phyloP scores from a whole-genome alignment of 2,797 vertebrate species.

The Momotus momota region DNA sequence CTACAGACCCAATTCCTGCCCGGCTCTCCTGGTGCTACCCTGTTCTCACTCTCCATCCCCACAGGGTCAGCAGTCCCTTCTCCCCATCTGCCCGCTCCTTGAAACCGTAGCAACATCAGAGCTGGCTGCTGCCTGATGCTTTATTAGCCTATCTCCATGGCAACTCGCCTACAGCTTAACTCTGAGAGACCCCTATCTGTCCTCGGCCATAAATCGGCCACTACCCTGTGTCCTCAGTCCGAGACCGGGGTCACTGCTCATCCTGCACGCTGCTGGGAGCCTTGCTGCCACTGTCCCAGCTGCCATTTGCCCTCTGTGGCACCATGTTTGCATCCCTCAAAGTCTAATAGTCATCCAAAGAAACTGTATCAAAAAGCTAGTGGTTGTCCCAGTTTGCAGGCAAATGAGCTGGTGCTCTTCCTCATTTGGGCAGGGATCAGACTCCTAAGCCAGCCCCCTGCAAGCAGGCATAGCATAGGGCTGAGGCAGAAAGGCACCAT shows the following conservation, averaged over 20 bases:
- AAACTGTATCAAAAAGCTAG: neutral
- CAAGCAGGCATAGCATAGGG: neutral
- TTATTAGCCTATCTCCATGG: slow-evolving; percentile 72
- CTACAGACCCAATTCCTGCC: neutral
- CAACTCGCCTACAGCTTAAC: slow-evolving; percentile 63
- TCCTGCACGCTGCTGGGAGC: neutral
- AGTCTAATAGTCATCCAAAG: neutral
- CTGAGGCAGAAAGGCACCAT: neutral
- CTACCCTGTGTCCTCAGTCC: neutral
- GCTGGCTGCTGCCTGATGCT: slow-evolving; percentile 15
- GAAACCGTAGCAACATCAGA: slow-evolving; percentile 4
- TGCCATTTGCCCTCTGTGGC: neutral
- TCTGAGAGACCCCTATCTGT: slow-evolving; percentile 41
- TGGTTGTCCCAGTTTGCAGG: neutral
- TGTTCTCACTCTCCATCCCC: neutral
- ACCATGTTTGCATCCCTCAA: neutral
- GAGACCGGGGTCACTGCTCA: neutral
- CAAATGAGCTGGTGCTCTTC: neutral
- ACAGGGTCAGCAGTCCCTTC: neutral
- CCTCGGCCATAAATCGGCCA: slow-evolving; percentile 33
- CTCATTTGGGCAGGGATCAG: neutral
- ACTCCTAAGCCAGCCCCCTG: neutral
- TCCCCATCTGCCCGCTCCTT: neutral
- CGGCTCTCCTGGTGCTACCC: rapidly evolving
- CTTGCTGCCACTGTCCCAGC: neutral